Conservation (phyloP, 2,113 vertebrate species). For the Apus apus region DNA sequence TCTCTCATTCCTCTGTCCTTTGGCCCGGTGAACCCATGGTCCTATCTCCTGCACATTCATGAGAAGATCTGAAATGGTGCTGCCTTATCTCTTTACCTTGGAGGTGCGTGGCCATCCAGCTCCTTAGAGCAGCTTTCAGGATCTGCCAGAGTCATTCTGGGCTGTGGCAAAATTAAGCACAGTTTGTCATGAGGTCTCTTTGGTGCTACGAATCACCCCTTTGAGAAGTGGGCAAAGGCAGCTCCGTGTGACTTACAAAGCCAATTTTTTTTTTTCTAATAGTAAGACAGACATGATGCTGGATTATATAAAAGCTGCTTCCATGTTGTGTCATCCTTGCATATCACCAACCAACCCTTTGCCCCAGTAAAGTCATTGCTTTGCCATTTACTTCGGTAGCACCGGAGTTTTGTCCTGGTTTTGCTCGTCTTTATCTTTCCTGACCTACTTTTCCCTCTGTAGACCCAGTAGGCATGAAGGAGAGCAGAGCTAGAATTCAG, state of each 20-base stretch:
- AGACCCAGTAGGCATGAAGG: not conserved
- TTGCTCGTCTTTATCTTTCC: not conserved
- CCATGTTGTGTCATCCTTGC: fast-evolving
- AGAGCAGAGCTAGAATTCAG: conserved; percentile 6
- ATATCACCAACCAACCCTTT: not conserved
- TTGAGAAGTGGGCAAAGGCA: not conserved
- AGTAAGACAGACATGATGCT: fast-evolving
- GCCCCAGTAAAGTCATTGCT: not conserved
- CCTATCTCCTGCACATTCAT: not conserved
- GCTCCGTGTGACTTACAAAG: fast-evolving
- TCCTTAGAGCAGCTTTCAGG: not conserved
- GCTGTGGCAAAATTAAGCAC: not conserved
- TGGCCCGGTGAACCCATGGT: not conserved
- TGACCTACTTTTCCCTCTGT: conserved; percentile 51
- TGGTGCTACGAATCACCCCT: not conserved
- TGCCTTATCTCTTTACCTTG: not conserved
- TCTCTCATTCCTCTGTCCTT: fast-evolving
- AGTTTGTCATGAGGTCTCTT: not conserved
- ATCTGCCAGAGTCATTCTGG: not conserved
- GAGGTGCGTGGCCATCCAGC: fast-evolving
- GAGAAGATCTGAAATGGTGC: not conserved
- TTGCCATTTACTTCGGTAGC: not conserved
- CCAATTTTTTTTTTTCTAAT: not conserved
- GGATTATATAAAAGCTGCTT: not conserved
- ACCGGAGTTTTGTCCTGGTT: not conserved